Base-by-base conservation (phyloP, 2,888 invertebrate species). In the Glaucopsyche alexis region DNA sequence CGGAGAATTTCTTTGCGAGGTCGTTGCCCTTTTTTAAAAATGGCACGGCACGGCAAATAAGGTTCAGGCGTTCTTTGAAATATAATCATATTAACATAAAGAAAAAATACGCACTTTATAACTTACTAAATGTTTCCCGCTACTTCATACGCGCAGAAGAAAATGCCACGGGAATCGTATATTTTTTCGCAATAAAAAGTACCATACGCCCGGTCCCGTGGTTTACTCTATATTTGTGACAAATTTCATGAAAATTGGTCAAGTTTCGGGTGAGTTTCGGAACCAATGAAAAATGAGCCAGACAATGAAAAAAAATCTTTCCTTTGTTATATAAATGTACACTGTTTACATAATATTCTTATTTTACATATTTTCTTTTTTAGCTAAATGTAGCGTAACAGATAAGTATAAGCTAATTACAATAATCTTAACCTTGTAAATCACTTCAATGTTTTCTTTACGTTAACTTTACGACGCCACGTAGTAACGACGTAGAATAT, bases 391-490 rank as follows among this genome's bases (percentile, higher is more conserved):
- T 60, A 38, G 13, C 14, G 7, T 38, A 60, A 38, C 14, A 29
- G n/a, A n/a, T n/a, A n/a, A 60, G 19, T 11, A 38, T 60, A 29
- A 60, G 60, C 60, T 60, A 60, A 38, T 60, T 60, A 60, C 14
- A 38, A 9, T 47, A 47, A 60, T 29, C 13, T 60, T 29, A 11
- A 60, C 60, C 60, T 60, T 60, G 60, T 60, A 60, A 11, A 14
- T 60, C 60, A 29, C 60, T 60, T 29, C 60, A 60, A 60, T 29
- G 60, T 60, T 60, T 60, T 60, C 60, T 29, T 38, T 16, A 38
- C 60, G 14, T 14, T 19, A 14, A 38, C 2, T 19, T 13, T 13
- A 29, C 29, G 29, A 3, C 29, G 29, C 29, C 29, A 29, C 29
- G n/a, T n/a, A n/a, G 6, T 60, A 19, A 29, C 9, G 11, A 29